These are phyloP conservation scores for Daktulosphaira vitifoliae DNA, from an alignment of 1,140 invertebrate species.

Conservation along the genomic window DNA sequence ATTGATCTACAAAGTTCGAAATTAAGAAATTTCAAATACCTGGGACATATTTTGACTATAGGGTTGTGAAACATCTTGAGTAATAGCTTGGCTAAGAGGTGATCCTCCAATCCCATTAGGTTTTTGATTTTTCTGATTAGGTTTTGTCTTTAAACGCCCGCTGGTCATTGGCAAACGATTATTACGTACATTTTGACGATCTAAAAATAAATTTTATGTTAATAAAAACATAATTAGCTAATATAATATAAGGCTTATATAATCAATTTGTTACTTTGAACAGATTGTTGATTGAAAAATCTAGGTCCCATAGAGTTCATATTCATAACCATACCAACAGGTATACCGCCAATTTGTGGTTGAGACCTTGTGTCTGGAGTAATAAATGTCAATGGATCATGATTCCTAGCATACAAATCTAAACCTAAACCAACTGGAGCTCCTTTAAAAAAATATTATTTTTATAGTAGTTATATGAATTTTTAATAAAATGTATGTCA, in stretches of 20 bases:
- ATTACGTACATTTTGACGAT: conserved; percentile 42
- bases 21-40: conserved; percentile 42
- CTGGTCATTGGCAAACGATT: conserved; percentile 38
- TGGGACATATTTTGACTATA: conserved; percentile 53
- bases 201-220: no score
- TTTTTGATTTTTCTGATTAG: conserved; percentile 37
- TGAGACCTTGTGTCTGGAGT: conserved; percentile 69
- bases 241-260: no score
- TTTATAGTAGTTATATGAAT: background rate
- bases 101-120: conserved; percentile 35
- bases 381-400: conserved; percentile 90
- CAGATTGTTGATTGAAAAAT: conserved; percentile 64
- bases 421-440: conserved; percentile 42
- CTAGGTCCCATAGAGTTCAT: conserved; percentile 80
- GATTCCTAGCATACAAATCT: conserved; percentile 57
- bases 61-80: conserved; percentile 52
- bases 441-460: background rate
- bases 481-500: no score
- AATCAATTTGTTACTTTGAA: conserved; percentile 35
- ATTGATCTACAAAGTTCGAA: background rate
- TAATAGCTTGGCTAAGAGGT: conserved; percentile 38
- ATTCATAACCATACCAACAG: conserved; percentile 91
- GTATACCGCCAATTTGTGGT: conserved; percentile 54
- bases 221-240: no score
- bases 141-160: conserved; percentile 37